Conservation (phyloP, 2,797 vertebrate genomes). For the Dendrocincla tyrannina region DNA sequence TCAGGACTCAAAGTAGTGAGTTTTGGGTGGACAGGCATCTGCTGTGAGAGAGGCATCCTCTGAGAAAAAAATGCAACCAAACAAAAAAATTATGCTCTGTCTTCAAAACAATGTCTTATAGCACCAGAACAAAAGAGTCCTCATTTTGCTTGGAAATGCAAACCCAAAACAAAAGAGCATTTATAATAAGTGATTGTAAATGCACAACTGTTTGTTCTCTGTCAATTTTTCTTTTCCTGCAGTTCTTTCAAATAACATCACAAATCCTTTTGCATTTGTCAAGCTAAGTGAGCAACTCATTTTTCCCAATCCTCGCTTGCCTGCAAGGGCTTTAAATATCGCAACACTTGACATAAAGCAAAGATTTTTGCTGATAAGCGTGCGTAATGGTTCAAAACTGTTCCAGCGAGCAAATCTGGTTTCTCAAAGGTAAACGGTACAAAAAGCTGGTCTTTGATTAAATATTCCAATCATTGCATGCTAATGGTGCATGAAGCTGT, state of each 20-base stretch:
- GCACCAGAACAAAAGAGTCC: background rate
- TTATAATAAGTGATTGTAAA: background rate
- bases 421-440: conserved; percentile 68
- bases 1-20: background rate
- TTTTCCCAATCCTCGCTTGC: conserved; percentile 18
- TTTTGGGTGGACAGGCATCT: background rate
- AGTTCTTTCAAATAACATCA: background rate
- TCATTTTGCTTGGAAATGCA: background rate
- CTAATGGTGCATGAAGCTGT: conserved; percentile 73
- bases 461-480: conserved; percentile 69
- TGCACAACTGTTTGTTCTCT: background rate
- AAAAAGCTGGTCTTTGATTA: conserved; percentile 73
- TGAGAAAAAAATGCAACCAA: background rate
- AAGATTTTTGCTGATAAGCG: conserved; percentile 42
- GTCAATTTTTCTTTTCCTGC: background rate
- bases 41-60: background rate
- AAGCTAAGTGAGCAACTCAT: background rate
- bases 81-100: background rate
- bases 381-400: conserved; percentile 67
- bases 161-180: background rate
- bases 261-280: conserved; percentile 14
- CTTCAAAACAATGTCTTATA: background rate
- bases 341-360: conserved; percentile 33
- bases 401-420: conserved; percentile 72
- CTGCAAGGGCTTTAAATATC: conserved; percentile 25